These are phyloP conservation scores for Poecilus cupreus DNA, from an alignment of 2,888 invertebrate genomes.

Conservation along the genomic window DNA sequence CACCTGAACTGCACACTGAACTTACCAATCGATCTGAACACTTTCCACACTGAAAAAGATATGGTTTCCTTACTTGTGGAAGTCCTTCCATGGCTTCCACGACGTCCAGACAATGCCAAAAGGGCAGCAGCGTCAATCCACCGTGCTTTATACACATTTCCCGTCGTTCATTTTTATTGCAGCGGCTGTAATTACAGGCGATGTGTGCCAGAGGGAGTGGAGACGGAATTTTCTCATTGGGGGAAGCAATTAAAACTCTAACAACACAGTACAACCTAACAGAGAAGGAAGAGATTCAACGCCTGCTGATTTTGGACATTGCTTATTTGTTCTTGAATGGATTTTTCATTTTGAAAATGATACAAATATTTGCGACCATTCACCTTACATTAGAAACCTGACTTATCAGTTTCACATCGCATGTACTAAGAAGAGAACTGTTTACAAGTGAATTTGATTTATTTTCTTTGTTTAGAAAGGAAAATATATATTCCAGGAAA, in stretches of 20 bases:
- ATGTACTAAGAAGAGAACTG: no score
- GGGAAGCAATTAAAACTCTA: slow-evolving; percentile 38
- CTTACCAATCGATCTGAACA: background rate
- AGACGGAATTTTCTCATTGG: slow-evolving; percentile 42
- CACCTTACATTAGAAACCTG: no score
- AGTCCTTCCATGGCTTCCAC: background rate
- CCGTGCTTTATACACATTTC: slow-evolving; percentile 71
- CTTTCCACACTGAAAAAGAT: no score
- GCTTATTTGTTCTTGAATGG: no score
- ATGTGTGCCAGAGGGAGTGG: slow-evolving; percentile 55
- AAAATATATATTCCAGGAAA: no score
- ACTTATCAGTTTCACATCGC: no score
- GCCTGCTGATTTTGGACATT: background rate
- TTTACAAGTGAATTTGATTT: no score
- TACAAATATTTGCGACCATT: no score
- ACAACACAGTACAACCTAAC: background rate
- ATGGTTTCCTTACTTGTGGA: no score
- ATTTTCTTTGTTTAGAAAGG: no score
- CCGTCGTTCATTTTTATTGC: slow-evolving; percentile 72
- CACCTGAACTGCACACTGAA: background rate
- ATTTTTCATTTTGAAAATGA: no score
- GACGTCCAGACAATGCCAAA: slow-evolving; percentile 49
- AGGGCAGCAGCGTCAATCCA: slow-evolving; percentile 67
- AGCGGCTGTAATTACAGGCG: slow-evolving; percentile 70
- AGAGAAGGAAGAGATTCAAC: background rate